Conservation (phyloP, 2,113 vertebrate species). For the Periophthalmus modestus region DNA sequence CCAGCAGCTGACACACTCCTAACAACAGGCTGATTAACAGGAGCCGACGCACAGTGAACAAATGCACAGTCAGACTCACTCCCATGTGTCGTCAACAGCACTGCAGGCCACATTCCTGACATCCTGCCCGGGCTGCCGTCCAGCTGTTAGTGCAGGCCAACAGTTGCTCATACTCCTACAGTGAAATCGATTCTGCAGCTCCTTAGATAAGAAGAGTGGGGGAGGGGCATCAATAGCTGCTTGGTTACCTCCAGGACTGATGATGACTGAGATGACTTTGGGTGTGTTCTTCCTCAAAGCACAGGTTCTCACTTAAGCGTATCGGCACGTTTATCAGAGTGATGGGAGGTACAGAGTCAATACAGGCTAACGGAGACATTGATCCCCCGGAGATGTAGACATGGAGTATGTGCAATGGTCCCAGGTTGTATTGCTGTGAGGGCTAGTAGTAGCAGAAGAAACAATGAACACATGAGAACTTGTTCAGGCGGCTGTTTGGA, state of each 20-base stretch:
- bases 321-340: slow-evolving; percentile 51
- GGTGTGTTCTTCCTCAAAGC: slow-evolving; percentile 26
- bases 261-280: slow-evolving; percentile 37
- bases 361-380: slow-evolving; percentile 59
- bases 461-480: slow-evolving; percentile 71
- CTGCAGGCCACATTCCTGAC: slow-evolving; percentile 63
- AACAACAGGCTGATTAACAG: slow-evolving; percentile 68
- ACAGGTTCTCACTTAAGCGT: slow-evolving; percentile 50
- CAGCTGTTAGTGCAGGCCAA: slow-evolving; percentile 52
- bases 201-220: slow-evolving; percentile 38
- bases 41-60: slow-evolving; percentile 49
- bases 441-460: slow-evolving; percentile 44
- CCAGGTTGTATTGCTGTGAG: slow-evolving; percentile 33
- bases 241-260: slow-evolving; percentile 27
- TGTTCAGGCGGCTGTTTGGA: slow-evolving; percentile 32
- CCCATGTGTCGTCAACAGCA: slow-evolving; percentile 65
- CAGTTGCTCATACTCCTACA: slow-evolving; percentile 49
- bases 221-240: slow-evolving; percentile 18
- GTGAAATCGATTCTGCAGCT: slow-evolving; percentile 46
- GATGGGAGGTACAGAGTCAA: slow-evolving; percentile 60
- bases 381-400: slow-evolving; percentile 51
- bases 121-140: slow-evolving; percentile 49
- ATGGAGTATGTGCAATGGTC: slow-evolving; percentile 13
- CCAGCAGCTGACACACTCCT: slow-evolving; percentile 70
- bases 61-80: slow-evolving; percentile 55